Conservation (phyloP, 2,888 invertebrate species). For the Serrognathus titanus region DNA sequence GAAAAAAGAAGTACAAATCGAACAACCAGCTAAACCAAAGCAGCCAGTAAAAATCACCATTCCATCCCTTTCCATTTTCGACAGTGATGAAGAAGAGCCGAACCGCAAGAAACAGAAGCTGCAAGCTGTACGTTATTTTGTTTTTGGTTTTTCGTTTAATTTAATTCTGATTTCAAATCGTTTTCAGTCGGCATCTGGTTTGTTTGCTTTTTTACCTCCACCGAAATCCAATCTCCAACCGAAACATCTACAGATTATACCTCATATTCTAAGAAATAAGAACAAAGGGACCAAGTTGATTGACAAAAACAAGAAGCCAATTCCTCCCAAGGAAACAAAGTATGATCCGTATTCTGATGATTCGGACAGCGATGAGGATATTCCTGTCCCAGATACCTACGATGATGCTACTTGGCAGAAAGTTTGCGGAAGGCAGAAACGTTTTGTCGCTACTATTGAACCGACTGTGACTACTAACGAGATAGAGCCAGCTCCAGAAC, state of each 20-base stretch:
- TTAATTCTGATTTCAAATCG: too few species aligned
- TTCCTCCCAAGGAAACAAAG: constrained; percentile 15
- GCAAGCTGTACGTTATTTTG: constrained; percentile 28
- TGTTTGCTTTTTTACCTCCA: constrained; percentile 67
- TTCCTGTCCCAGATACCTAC: constrained; percentile 49
- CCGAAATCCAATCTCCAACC: constrained; percentile 54
- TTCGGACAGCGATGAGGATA: constrained; percentile 52
- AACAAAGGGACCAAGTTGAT: neutral
- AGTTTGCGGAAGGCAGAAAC: constrained; percentile 48
- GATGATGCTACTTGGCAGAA: constrained; percentile 51
- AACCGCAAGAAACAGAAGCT: constrained; percentile 50
- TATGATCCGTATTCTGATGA: constrained; percentile 43
- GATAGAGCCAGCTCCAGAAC: constrained; percentile 49
- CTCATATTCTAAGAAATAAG: constrained; percentile 49
- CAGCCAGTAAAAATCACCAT: constrained; percentile 61
- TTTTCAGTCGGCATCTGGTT: constrained; percentile 60
- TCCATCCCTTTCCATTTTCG: constrained; percentile 65
- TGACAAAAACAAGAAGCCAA: constrained; percentile 27
- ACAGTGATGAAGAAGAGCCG: constrained; percentile 55
- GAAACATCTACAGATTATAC: constrained; percentile 49
- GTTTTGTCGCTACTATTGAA: constrained; percentile 48
- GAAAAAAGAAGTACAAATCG: constrained; percentile 54
- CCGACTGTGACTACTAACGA: constrained; percentile 45
- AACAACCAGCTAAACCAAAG: constrained; percentile 29
- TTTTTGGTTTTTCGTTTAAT: constrained; percentile 2